Base-by-base conservation (phyloP, 92 coral and sea anemone genomes). In the Epizoanthus illoricatus region DNA sequence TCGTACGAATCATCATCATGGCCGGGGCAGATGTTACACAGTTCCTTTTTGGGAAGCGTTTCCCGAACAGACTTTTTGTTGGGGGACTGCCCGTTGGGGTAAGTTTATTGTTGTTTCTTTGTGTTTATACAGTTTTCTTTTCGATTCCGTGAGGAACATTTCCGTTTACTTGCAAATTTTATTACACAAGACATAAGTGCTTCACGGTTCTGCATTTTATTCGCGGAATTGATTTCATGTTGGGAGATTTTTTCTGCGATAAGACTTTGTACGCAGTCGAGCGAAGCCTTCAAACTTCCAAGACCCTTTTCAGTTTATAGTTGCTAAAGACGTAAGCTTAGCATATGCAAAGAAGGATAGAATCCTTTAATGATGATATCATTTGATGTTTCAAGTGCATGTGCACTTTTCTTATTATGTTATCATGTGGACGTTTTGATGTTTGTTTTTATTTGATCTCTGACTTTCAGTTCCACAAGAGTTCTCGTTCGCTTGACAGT, bases 71-170 rank as follows among this genome's bases (percentile, higher is more conserved):
- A 0, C 75, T 97, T 7, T 97, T 97, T 56, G 99, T 97, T 7
- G 99, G 99, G 24, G 99, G 99, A 1, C 86, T 97, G 0, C 97
- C 99, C 0, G 65, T 90, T 0, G 71, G 88, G 39, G 99, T 94
- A 74, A 88, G 99, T 90, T 66, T 5, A n/a, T 17, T 61, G 47
- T 85, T 49, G 20, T 62, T 60, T 49, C 20, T 47, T 58, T 59
- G 7, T 81, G 45, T 59, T 40, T 33, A 17, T 20, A 66, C 17
- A 13, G 15, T 24, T 28, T 24, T 10, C 42, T 28, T 39, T 67
- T 68, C 18, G 49, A 33, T 39, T 75, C 55, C 55, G 55, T 72
- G 40, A 47, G 17, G 28, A 59, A 59, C 7, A 39, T 18, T 59
- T 75, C 56, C 65, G 69, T 19, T 16, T 57, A 36, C 66, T 78